phyloP scores from a whole-genome alignment of 2,797 vertebrate species.

The Lepus oiostolus region DNA sequence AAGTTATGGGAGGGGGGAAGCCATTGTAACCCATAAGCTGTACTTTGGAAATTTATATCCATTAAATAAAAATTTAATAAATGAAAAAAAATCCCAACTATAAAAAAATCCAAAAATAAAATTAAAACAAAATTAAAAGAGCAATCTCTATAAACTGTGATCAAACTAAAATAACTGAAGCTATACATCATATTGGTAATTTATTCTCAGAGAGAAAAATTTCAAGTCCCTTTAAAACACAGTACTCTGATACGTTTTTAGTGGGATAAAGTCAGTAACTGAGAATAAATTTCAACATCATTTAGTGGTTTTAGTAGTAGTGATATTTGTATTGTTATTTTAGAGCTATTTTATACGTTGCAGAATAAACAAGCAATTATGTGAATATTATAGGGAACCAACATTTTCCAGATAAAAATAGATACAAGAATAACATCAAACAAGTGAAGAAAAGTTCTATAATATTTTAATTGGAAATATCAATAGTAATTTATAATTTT shows the following conservation, averaged over 20 bases:
- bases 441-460: background rate
- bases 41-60: no score
- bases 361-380: background rate
- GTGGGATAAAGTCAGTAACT: background rate
- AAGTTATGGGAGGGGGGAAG: no score
- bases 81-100: no score
- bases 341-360: background rate
- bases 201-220: background rate
- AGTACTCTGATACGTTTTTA: background rate
- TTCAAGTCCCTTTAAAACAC: constrained; percentile 20
- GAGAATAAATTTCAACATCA: background rate
- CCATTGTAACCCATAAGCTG: no score
- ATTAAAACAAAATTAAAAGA: constrained; percentile 32
- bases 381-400: background rate
- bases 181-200: background rate
- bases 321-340: background rate
- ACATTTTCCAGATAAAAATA: constrained; percentile 25
- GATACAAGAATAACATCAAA: background rate
- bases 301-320: background rate
- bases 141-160: background rate
- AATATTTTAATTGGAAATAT: constrained; percentile 31
- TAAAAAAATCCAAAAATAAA: background rate
- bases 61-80: no score
- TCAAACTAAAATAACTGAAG: constrained; percentile 20
- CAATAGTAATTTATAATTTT: background rate